Conservation (phyloP, 2,888 invertebrate species). For the Yponomeuta evonymella region DNA sequence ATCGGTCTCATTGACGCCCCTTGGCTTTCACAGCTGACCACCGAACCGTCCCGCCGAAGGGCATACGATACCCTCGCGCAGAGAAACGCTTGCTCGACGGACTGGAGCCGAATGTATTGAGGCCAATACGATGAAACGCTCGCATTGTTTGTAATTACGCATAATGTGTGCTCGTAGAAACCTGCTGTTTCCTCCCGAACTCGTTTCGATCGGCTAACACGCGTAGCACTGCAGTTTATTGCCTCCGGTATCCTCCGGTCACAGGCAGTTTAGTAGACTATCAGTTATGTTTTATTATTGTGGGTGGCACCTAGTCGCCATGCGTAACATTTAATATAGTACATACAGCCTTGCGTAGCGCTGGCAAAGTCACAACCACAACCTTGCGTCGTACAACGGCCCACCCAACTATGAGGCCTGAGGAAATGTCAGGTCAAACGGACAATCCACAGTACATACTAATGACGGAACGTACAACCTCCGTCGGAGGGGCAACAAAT, state of each 20-base stretch:
- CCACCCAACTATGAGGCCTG: no score
- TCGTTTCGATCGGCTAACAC: background rate
- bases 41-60: background rate
- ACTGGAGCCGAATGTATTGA: background rate
- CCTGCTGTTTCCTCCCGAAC: background rate
- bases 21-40: background rate
- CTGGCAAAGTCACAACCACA: no score
- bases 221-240: background rate
- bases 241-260: background rate
- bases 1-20: background rate
- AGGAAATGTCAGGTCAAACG: no score
- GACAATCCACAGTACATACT: no score
- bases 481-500: no score
- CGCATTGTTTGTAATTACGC: slow-evolving; percentile 1
- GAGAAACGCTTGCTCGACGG: background rate
- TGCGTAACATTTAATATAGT: no score
- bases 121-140: background rate
- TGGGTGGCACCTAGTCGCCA: no score
- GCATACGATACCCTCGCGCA: background rate
- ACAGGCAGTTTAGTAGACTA: background rate
- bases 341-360: no score
- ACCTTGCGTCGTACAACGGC: no score
- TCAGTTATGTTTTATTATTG: no score
- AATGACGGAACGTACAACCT: no score
- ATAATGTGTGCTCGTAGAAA: slow-evolving; percentile 1